phyloP scores from a whole-genome alignment of 2,888 invertebrate species.

The Eilema depressum region DNA sequence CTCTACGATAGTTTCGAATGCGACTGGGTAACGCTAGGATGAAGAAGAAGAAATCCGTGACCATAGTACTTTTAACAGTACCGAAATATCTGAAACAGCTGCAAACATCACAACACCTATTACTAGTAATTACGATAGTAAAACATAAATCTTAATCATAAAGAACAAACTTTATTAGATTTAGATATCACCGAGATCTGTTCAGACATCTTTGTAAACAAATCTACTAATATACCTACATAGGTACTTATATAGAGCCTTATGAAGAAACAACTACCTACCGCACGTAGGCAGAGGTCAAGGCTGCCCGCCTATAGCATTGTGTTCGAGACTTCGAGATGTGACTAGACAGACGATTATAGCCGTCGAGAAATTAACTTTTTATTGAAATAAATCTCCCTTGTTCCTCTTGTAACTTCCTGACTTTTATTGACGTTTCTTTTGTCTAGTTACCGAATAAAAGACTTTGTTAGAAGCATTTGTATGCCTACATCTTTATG shows the following conservation, averaged over 20 bases:
- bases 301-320: neutral
- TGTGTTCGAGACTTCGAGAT: neutral
- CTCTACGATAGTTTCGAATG: too few relatives aligned
- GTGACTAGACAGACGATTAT: conserved; percentile 3
- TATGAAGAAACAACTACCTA: conserved; percentile 1
- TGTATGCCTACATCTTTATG: too few relatives aligned
- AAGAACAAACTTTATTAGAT: too few relatives aligned
- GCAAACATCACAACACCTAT: too few relatives aligned
- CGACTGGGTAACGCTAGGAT: too few relatives aligned
- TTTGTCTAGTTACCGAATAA: neutral
- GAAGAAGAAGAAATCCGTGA: too few relatives aligned
- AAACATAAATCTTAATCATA: too few relatives aligned
- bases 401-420: neutral
- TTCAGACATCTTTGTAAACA: neutral
- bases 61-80: too few relatives aligned
- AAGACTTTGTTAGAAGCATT: neutral
- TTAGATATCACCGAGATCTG: neutral
- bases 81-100: too few relatives aligned
- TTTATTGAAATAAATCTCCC: conserved; percentile 3
- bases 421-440: neutral
- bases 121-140: too few relatives aligned
- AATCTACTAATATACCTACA: neutral
- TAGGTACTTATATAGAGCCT: neutral
- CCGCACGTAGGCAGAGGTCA: neutral
- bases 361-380: neutral